Base-by-base conservation (phyloP, 2,113 vertebrate genomes). In the Microcebus jonahi region DNA sequence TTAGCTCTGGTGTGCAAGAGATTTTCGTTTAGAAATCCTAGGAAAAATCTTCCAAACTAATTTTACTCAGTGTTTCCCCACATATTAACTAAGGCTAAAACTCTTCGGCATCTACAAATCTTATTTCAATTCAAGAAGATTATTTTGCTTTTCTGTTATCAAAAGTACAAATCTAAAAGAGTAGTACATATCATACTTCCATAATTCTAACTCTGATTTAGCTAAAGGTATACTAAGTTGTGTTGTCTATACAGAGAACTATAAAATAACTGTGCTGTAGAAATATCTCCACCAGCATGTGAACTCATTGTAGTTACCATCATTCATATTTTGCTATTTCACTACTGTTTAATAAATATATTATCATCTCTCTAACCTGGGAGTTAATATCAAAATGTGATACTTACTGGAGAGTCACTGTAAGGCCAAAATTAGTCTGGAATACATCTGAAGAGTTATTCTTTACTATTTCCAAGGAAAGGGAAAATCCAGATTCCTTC, bases 321-420 rank as follows among this genome's bases (percentile, higher is more conserved):
- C 2, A 31, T 45, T 86, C 67, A 42, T 45, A 93, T 50, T 90
- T 93, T 86, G 45, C 34, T 31, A 75, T 55, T 73, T 29, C n/a
- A 67, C 7, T 77, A 50, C 13, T 70, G 1, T 42, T 59, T 36
- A 2, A 36, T 82, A 39, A 2, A 42, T 82, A 39, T 57, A 34
- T 57, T 68, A 53, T 11, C 31, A 2, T 65, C 6, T 76, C 18
- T 91, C 25, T 86, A 79, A 27, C 1, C n/a, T 89, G 45, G 27
- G 8, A 42, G 2, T 14, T 20, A 29, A 57, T 34, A 23, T 50
- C 36, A 97, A 34, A 63, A 45, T 80, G 10, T 75, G 8, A 77
- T 88, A 73, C 63, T 98, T 98, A 99, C 98, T 96, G 98, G 96
- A 98, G 13, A 0, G 96, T 96, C 80, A 99, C 8, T 3, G 96